Conservation (phyloP, 2,797 vertebrate species). For the Rhynchotus rufescens region DNA sequence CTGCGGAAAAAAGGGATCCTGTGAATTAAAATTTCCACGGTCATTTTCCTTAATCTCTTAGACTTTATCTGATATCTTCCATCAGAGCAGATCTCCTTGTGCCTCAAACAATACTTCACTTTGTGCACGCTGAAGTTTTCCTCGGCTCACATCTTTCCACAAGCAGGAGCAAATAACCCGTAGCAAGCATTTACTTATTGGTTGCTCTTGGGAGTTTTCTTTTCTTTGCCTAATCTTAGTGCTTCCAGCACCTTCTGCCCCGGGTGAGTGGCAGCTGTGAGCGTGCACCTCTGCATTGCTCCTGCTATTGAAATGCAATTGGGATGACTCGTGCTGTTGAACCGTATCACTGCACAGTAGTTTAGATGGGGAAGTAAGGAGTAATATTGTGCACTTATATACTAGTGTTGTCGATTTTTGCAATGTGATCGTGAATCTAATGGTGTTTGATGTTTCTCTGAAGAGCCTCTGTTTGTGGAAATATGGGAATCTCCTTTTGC, state of each 20-base stretch:
- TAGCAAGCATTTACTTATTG: background rate
- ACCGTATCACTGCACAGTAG: background rate
- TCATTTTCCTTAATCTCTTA: constrained; percentile 37
- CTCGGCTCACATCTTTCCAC: accelerated
- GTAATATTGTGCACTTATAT: background rate
- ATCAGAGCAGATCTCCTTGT: background rate
- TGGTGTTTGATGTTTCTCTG: background rate
- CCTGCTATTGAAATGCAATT: background rate
- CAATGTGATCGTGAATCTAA: background rate
- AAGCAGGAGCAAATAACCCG: background rate
- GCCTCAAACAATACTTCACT: background rate
- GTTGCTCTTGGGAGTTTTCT: background rate
- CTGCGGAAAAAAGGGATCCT: constrained; percentile 64
- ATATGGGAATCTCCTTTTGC: background rate
- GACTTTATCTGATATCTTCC: constrained; percentile 6
- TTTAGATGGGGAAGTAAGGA: background rate
- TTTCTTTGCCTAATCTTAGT: background rate
- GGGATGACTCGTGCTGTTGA: background rate
- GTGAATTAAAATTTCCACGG: constrained; percentile 57
- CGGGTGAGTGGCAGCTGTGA: background rate
- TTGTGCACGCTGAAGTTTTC: background rate
- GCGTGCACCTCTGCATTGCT: background rate
- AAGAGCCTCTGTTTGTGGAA: background rate
- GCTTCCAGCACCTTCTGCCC: background rate
- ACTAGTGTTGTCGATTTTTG: background rate